Conservation (phyloP, 2,113 vertebrate species). For the Empidonax alnorum region DNA sequence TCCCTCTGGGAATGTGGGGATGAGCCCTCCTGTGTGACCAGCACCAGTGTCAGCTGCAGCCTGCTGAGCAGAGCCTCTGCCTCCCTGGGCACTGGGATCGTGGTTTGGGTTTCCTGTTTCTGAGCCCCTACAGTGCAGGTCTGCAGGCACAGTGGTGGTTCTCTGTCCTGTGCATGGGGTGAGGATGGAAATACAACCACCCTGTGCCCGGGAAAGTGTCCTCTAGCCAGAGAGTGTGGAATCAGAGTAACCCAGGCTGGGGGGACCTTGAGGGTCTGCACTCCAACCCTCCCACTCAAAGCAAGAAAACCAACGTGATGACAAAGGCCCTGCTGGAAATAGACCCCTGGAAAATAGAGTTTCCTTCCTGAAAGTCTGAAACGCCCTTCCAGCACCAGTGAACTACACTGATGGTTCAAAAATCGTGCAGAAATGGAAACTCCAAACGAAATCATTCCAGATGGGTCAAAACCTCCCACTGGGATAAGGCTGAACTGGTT, state of each 20-base stretch:
- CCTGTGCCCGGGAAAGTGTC: accelerated
- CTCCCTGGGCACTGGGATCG: not conserved
- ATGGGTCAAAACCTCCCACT: not conserved
- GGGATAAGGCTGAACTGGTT: not conserved
- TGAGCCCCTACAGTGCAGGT: not conserved
- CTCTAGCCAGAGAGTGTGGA: not conserved
- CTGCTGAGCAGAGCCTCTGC: not conserved
- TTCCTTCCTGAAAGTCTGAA: not conserved
- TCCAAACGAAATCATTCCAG: not conserved
- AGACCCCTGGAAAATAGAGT: not conserved
- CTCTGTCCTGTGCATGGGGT: not conserved
- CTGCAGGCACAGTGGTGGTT: not conserved
- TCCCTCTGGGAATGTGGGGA: not conserved
- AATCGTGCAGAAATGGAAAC: not conserved
- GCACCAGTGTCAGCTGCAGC: accelerated
- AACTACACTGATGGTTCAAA: not conserved
- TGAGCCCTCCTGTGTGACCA: not conserved
- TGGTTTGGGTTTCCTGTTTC: not conserved
- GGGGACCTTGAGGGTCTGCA: not conserved
- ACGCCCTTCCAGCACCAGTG: not conserved
- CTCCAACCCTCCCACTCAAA: not conserved
- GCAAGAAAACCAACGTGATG: not conserved
- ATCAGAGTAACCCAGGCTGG: not conserved
- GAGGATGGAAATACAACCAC: not conserved
- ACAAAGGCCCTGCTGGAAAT: not conserved